Conservation (phyloP, 2,113 vertebrate species). For the Osmerus eperlanus region DNA sequence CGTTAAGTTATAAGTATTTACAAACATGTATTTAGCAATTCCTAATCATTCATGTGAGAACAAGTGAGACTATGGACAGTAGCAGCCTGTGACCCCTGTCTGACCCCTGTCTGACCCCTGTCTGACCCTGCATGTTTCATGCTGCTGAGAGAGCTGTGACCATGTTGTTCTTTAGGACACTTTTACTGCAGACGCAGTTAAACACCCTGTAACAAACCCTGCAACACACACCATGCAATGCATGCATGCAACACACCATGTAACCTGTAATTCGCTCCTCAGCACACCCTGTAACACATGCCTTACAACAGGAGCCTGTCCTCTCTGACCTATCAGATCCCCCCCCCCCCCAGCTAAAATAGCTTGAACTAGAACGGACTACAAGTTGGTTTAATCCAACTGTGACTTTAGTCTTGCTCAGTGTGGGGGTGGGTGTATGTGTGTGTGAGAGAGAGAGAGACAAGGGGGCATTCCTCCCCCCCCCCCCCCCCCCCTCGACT, state of each 20-base stretch:
- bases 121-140: no score
- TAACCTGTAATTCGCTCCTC: not conserved
- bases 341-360: constrained; percentile 3
- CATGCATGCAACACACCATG: not conserved
- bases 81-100: no score
- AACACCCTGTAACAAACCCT: not conserved
- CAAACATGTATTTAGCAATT: no score
- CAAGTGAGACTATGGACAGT: no score
- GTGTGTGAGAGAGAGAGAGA: not conserved
- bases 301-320: constrained; percentile 6
- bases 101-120: no score
- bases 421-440: not conserved
- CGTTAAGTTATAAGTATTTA: no score
- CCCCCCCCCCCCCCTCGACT: not conserved
- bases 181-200: constrained; percentile 3
- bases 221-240: not conserved
- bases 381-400: constrained; percentile 46
- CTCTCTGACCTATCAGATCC: not conserved
- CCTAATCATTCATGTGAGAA: no score
- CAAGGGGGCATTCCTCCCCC: not conserved
- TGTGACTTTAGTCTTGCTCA: constrained; percentile 30
- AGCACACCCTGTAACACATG: no score
- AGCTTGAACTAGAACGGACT: not conserved
- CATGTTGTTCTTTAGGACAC: not conserved
- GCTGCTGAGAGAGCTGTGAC: constrained; percentile 51